Evolutionary conservation across 2,888 invertebrate genomes (phyloP), one percentile per base, ranked within the genome.

Genomic region (Megaustenia siamemsis): DNA sequence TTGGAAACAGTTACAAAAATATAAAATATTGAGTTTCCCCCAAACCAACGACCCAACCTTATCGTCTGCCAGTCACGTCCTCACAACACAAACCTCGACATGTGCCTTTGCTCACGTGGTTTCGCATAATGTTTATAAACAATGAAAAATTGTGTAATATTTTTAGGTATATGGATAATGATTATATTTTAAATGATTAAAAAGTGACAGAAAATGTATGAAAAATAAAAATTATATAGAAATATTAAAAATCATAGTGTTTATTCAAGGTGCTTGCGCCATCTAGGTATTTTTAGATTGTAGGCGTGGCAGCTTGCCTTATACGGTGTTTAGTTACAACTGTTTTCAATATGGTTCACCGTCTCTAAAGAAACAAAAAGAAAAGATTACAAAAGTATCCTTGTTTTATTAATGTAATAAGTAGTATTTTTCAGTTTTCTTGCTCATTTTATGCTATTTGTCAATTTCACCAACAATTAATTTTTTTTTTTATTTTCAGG

Each of bases 81-180:
- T 28, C 38, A 53, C 35, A 53, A 69, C 53, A 71, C 56, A 69
- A 79, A 84, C 71, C 79, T 73, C 84, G 84, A 84, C 84, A 84
- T 84, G 84, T 84, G 82, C 56, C 78, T 78, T 73, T 43, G 79
- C 78, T 84, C 84, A 84, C 84, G 84, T 84, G 84, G 84, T 84
- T 84, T 84, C 84, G 71, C 73, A 79, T 83, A 77, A 83, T 82
- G 84, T 84, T 84, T 84, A 84, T 79, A 79, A 84, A 84, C 84
- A 84, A 43, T 71, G 79, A 63, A 82, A 71, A 35, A 43, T 18
- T 32, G 15, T 77, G 43, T 0, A 21, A 66, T 69, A 75, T 66
- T 82, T 82, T 43, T 66, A 18, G n/a, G 6, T 1, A 21, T 28
- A 21, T 1, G 28, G n/a, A 0, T n/a, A 24, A 78, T 1, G 3